Evolutionary conservation across 2,113 vertebrate genomes (phyloP).

Genomic region (Brienomyrus brachyistius): DNA sequence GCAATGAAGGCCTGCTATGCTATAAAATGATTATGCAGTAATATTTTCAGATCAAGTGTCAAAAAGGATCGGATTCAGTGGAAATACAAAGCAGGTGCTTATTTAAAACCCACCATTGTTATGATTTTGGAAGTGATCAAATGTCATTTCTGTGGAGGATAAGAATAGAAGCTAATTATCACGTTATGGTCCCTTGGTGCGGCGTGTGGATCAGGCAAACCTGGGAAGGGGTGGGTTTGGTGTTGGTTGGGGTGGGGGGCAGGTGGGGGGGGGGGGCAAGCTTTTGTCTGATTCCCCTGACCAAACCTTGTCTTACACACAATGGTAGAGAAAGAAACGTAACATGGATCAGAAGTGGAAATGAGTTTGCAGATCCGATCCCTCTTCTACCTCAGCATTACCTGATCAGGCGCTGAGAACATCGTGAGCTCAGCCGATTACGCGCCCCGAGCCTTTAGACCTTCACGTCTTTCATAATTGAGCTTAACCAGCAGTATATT

Average conservation of each 20-base stretch:
- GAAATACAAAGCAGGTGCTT: not conserved
- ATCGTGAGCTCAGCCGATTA: not conserved
- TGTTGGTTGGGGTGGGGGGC: not conserved
- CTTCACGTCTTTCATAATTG: not conserved
- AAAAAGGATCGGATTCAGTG: not conserved
- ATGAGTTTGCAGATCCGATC: not conserved
- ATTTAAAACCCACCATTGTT: not conserved
- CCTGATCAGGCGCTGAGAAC: not conserved
- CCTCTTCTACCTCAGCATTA: not conserved
- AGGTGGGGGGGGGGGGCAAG: not conserved
- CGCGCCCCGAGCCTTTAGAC: not conserved
- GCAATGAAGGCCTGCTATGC: not conserved
- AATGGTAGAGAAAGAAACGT: not conserved
- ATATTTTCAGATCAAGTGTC: conserved; percentile 1
- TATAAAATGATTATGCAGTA: not conserved
- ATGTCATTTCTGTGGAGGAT: not conserved
- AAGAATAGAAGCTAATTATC: not conserved
- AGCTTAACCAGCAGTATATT: not conserved
- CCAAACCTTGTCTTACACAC: not conserved
- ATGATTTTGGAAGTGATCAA: not conserved
- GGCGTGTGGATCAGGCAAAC: not conserved
- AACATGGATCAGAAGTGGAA: not conserved
- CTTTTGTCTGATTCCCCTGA: not conserved
- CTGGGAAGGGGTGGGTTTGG: not conserved
- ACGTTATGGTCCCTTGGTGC: not conserved